A percentile compares a stretch with the other conserved stretches of the same genome.
phyloP scores from a whole-genome alignment of 37 sponge, comb jelly and placozoan species.

The Axinella damicornis region DNA sequence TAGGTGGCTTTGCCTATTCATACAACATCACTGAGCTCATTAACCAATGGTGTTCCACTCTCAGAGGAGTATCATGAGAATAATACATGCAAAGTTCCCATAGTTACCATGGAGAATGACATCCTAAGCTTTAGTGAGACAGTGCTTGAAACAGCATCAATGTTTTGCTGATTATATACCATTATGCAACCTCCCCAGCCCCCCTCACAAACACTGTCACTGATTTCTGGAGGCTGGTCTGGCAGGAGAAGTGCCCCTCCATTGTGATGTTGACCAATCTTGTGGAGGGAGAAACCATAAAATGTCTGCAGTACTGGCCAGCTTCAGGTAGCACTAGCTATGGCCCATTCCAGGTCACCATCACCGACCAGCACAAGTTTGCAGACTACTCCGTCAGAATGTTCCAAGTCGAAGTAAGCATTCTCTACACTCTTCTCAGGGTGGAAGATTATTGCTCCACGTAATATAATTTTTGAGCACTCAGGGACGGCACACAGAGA shows the following conservation, averaged over 20 bases:
- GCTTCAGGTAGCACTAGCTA: neutral
- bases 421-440: neutral
- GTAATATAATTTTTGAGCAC: too few species aligned
- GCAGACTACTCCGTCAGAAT: slow-evolving; percentile 37
- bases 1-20: too few species aligned
- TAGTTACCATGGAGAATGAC: too few species aligned
- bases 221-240: slow-evolving; percentile 64
- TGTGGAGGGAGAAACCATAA: slow-evolving; percentile 33
- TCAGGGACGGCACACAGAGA: too few species aligned
- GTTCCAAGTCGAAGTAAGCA: slow-evolving; percentile 16
- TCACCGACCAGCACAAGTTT: slow-evolving; percentile 9
- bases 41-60: too few species aligned
- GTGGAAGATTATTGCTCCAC: too few species aligned
- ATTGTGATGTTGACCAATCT: slow-evolving; percentile 65
- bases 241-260: slow-evolving; percentile 42
- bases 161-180: too few species aligned
- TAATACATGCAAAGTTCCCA: too few species aligned
- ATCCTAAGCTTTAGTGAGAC: too few species aligned
- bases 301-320: slow-evolving; percentile 73
- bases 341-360: slow-evolving; percentile 29
- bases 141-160: too few species aligned
- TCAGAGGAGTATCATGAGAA: too few species aligned
- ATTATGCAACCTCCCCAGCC: slow-evolving; percentile 8
- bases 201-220: slow-evolving; percentile 37
- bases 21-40: too few species aligned